A percentile compares a stretch with the other conserved stretches of the same genome.
phyloP scores from a whole-genome alignment of 2,797 vertebrate species.

The Periparus ater region DNA sequence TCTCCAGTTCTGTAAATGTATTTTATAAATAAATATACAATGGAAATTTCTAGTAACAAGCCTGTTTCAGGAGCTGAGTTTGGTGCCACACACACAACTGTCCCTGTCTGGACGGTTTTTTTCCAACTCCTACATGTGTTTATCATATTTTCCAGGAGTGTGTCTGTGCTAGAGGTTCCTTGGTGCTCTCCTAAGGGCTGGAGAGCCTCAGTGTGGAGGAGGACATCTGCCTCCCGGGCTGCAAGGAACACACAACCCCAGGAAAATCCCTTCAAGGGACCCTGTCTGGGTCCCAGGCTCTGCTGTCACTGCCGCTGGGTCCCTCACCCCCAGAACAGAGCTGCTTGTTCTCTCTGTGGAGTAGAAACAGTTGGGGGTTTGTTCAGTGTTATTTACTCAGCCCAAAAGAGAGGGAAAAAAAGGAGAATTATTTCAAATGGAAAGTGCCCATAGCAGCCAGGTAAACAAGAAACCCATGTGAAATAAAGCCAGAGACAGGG shows the following conservation, averaged over 20 bases:
- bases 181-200: neutral
- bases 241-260: neutral
- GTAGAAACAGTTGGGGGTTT: slow-evolving; percentile 18
- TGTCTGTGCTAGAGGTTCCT: neutral
- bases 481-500: slow-evolving; percentile 28
- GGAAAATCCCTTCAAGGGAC: neutral
- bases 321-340: slow-evolving; percentile 2
- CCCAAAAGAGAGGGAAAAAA: neutral
- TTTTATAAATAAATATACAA: slow-evolving; percentile 1
- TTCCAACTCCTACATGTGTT: neutral
- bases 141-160: neutral
- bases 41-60: neutral
- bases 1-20: neutral
- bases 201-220: neutral
- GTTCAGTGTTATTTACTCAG: slow-evolving; percentile 29
- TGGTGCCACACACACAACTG: neutral
- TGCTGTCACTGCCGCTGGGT: neutral
- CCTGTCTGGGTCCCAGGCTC: neutral
- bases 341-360: slow-evolving; percentile 9
- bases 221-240: neutral
- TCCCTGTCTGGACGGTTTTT: neutral
- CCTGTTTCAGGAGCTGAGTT: neutral
- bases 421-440: slow-evolving; percentile 38
- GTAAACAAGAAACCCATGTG: slow-evolving; percentile 50
- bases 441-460: slow-evolving; percentile 51